These are phyloP conservation scores for Phylloscopus whistleri DNA, from an alignment of 2,113 vertebrate species.

Conservation along the genomic window DNA sequence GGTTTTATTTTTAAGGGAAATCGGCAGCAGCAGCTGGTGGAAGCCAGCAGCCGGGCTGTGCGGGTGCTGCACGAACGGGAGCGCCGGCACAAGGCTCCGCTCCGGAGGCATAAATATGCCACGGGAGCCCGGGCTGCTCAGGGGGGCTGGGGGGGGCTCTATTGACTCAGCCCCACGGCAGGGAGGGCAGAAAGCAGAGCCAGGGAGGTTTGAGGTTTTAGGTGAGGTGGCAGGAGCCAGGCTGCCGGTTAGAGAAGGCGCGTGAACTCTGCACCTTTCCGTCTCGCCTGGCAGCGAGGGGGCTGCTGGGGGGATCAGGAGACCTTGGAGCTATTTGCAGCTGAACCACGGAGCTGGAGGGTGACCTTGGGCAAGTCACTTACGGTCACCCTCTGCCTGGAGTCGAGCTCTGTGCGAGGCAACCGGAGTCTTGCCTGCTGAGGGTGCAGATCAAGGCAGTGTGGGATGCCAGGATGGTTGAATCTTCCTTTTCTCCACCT, in stretches of 20 bases:
- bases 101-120: not conserved
- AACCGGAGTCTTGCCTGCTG: not conserved
- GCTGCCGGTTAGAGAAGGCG: not conserved
- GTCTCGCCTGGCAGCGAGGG: not conserved
- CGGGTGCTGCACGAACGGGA: not conserved
- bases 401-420: not conserved
- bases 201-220: not conserved
- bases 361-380: slow-evolving; percentile 18
- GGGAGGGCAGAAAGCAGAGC: not conserved
- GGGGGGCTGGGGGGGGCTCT: not conserved
- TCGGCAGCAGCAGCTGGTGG: slow-evolving; percentile 21
- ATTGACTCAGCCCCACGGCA: not conserved
- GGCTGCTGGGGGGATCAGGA: not conserved
- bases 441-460: not conserved
- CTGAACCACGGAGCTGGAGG: not conserved
- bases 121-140: not conserved
- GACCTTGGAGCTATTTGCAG: slow-evolving; percentile 45
- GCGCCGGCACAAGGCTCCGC: not conserved
- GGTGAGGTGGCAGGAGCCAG: slow-evolving; percentile 2
- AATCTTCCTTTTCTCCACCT: not conserved
- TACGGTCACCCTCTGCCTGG: not conserved
- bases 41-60: not conserved
- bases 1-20: slow-evolving; percentile 49
- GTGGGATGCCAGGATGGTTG: not conserved
- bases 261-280: slow-evolving; percentile 16